Evolutionary conservation across 2,113 vertebrate species (phyloP).

Genomic region (Clupea harengus): DNA sequence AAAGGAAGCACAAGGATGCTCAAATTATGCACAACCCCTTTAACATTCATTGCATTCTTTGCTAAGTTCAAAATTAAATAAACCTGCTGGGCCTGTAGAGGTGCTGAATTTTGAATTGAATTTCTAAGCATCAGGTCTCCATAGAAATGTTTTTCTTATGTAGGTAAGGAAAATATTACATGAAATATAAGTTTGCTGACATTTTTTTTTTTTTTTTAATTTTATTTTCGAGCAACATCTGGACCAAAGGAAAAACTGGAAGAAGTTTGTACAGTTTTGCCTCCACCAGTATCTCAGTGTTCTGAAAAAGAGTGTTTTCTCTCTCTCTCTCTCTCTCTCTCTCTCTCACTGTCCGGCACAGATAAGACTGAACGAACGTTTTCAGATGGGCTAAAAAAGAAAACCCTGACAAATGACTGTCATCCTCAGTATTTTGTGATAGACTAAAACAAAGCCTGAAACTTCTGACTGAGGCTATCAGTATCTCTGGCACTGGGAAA

Average conservation of each 20-base stretch:
- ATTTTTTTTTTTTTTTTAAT: neutral
- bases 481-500: conserved; percentile 30
- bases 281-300: neutral
- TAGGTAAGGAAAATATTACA: neutral
- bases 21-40: conserved; percentile 25
- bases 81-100: neutral
- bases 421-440: conserved; percentile 27
- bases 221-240: neutral
- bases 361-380: conserved; percentile 46
- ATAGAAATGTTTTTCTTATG: neutral
- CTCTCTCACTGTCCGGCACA: conserved; percentile 40
- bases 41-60: neutral
- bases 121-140: neutral
- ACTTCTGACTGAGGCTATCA: conserved; percentile 23
- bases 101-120: neutral
- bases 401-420: conserved; percentile 20
- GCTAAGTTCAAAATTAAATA: neutral
- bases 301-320: neutral
- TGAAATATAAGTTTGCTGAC: neutral
- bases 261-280: neutral
- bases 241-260: neutral
- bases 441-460: neutral
- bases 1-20: conserved; percentile 18
- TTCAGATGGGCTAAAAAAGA: neutral
- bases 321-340: conserved; percentile 35